These are phyloP conservation scores for Caenorhabditis drosophilae DNA, from an alignment of 2,888 invertebrate genomes.

Conservation along the genomic window DNA sequence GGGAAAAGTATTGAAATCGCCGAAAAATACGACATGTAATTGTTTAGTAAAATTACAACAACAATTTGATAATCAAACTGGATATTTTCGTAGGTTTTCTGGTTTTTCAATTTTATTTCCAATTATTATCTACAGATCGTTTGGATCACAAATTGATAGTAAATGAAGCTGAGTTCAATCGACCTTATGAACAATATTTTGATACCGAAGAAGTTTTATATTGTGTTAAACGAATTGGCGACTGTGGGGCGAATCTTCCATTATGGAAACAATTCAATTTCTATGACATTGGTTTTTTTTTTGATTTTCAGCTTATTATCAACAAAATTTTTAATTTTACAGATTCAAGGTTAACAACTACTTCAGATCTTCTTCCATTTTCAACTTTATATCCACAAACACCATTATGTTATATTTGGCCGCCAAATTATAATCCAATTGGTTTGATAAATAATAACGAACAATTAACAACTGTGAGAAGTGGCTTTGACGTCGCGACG, in stretches of 20 bases:
- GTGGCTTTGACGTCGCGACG: no score
- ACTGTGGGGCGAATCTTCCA: conserved; percentile 53
- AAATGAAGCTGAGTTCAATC: conserved; percentile 35
- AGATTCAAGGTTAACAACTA: conserved; percentile 32
- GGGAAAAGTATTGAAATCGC: conserved; percentile 43
- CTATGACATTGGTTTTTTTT: conserved; percentile 37
- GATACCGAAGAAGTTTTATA: conserved; percentile 44
- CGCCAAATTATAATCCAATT: conserved; percentile 13
- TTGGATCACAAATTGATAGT: conserved; percentile 51
- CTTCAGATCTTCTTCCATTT: conserved; percentile 16
- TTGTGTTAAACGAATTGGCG: conserved; percentile 45
- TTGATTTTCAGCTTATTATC: no score
- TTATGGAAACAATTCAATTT: conserved; percentile 51
- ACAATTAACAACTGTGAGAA: no score
- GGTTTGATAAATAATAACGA: no score
- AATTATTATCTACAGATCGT: conserved; percentile 49
- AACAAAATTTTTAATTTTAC: conserved; percentile 4
- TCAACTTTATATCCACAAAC: conserved; percentile 34
- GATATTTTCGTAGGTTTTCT: conserved; percentile 45
- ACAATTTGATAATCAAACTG: conserved; percentile 47
- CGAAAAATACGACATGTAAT: conserved; percentile 37
- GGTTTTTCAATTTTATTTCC: no score
- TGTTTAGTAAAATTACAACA: conserved; percentile 48
- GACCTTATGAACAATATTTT: conserved; percentile 43
- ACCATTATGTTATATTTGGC: conserved; percentile 47